Base-by-base conservation (phyloP, 1,140 invertebrate species). In the Drosophila cardini region DNA sequence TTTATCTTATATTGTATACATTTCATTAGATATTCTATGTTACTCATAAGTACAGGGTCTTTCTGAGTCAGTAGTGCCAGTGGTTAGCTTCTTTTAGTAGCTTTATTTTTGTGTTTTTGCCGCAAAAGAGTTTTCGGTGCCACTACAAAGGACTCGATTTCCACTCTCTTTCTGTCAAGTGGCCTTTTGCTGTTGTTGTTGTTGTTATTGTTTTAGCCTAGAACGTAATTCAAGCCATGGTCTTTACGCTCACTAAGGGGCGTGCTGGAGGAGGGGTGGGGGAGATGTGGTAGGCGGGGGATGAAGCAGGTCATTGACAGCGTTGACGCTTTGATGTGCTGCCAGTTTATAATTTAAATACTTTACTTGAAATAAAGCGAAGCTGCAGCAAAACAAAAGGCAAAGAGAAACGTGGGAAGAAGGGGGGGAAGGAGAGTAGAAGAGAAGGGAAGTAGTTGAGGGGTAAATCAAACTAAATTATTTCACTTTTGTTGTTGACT, bases 331-430 rank as follows among this genome's bases (percentile, higher is more conserved):
- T 73, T 73, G 71, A 73, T 73, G 65, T 61, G 52, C 40, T 62
- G 81, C 71, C 69, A 78, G 83, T 85, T 87, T 89, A 83, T 89
- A 83, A 87, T 87, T 87, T 87, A 87, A 87, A 87, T 87, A 87
- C 84, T 82, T 68, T 16, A 69, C 71, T 73, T 73, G 46, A 58
- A 72, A 72, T 18, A 68, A 50, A 69, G 30, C 43, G 52, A 52
- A 73, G 40, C 48, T 43, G 42, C 34, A 69, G 32, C 64, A 67
- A 34, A 52, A 45, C 30, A 58, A 53, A 57, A 36, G 15, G 55
- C 55, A 52, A 43, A 58, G 63, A 64, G 61, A 56, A 7, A 16
- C 9, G 42, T 4, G 34, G 0, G 34, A 0, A 21, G 16, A 38
- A n/a, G 6, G 21, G 45, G 18, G 2, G 21, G 7, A 46, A 43